Base-by-base conservation (phyloP, 2,797 vertebrate species). In the Thunnus albacares region DNA sequence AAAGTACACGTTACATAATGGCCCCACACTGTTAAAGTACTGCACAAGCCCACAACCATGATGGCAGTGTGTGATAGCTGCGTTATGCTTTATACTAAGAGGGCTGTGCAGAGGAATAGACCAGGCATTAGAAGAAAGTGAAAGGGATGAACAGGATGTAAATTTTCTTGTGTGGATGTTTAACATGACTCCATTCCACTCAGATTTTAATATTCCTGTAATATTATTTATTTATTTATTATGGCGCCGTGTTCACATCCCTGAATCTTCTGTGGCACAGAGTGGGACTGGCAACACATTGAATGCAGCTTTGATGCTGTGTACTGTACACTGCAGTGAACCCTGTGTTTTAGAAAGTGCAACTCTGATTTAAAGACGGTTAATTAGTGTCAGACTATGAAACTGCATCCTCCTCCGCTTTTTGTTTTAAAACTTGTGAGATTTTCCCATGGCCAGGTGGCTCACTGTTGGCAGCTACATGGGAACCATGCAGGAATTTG, bases 1-100 rank as follows among this genome's bases (percentile, higher is more conserved):
- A 90, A 92, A 95, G 90, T 94, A 91, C 77, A 85, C 28, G 81
- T 80, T 92, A 77, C 67, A 71, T 92, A 92, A 94, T 91, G 87
- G 75, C 68, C 80, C 85, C 80, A 70, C 80, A 17, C 88, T 81
- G 71, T 85, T 75, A 79, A 88, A 53, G 71, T 26, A 12, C 33
- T 51, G 30, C 33, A 63, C 56, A 61, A 83, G 72, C 81, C 71
- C 77, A 65, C 75, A 82, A 51, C 67, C 68, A 26, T 22, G 64
- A 62, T 58, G 52, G 55, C 51, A 63, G 64, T 53, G 52, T 63
- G 2, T 22, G 28, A 70, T 63, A 28, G 58, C 69, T 63, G 67
- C 56, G 41, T 69, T 49, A 53, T 43, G 20, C 18, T 41, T 43
- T 7, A 51, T 18, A 49, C 72, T 63, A 6, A 30, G 57, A 45